Percentiles rank a stretch among this genome's conserved stretches.
These are phyloP conservation scores for Ormyrus nitidulus DNA, from an alignment of 2,888 invertebrate genomes.

Conservation along the genomic window DNA sequence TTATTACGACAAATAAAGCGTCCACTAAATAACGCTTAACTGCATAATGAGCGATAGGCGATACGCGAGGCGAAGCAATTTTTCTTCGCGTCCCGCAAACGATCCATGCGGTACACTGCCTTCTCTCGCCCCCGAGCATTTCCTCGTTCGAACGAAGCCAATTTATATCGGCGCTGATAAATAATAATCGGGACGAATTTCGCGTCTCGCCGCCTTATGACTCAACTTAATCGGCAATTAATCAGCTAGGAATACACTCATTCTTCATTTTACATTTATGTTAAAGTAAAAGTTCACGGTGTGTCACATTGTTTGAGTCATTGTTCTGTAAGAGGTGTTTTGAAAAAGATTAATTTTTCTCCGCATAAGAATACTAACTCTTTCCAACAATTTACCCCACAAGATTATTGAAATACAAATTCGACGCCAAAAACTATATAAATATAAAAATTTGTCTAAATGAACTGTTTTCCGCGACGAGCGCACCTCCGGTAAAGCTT, in stretches of 20 bases:
- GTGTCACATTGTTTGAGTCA: no score
- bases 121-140: background rate
- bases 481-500: background rate
- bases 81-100: background rate
- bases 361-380: background rate
- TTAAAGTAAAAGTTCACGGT: no score
- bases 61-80: background rate
- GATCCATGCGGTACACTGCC: background rate
- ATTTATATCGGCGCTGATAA: constrained; percentile 48
- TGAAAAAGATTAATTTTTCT: background rate
- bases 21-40: no score
- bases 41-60: no score
- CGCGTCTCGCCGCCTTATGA: constrained; percentile 18
- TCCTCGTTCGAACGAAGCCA: constrained; percentile 28
- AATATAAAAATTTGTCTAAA: no score
- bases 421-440: no score
- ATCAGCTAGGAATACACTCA: background rate
- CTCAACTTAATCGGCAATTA: constrained; percentile 36
- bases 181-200: constrained; percentile 24
- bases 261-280: no score
- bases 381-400: no score
- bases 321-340: no score
- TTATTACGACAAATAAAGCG: no score
- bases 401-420: no score
- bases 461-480: background rate